These are phyloP conservation scores for Zaprionus tsacasi DNA, from an alignment of 1,140 invertebrate species.

Conservation along the genomic window DNA sequence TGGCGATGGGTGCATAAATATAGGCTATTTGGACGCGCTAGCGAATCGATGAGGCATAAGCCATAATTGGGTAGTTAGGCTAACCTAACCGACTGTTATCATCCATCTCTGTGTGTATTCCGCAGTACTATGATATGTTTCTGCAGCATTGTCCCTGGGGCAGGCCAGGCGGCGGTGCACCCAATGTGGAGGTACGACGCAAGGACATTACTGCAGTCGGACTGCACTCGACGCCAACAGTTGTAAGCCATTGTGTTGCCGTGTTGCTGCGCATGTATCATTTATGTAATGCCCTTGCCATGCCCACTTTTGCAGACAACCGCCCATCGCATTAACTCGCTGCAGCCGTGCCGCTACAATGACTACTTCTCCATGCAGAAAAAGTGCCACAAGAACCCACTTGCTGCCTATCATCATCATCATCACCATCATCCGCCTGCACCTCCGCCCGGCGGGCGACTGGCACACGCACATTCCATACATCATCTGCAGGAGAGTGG, in stretches of 20 bases:
- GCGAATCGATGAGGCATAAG: slow-evolving; percentile 63
- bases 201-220: slow-evolving; percentile 85
- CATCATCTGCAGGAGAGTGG: slow-evolving; percentile 73
- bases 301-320: slow-evolving; percentile 48
- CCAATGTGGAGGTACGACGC: slow-evolving; percentile 84
- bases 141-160: slow-evolving; percentile 85
- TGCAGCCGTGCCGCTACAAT: slow-evolving; percentile 78
- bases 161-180: slow-evolving; percentile 81
- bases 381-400: slow-evolving; percentile 70
- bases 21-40: slow-evolving; percentile 44
- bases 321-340: slow-evolving; percentile 67
- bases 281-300: slow-evolving; percentile 1
- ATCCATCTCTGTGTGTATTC: slow-evolving; percentile 5
- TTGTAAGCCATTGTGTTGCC: slow-evolving; percentile 55
- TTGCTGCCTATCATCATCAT: slow-evolving; percentile 62
- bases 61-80: slow-evolving; percentile 18
- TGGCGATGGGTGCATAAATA: slow-evolving; percentile 37
- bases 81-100: neutral
- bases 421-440: slow-evolving; percentile 64
- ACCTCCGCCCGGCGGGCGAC: slow-evolving; percentile 45
- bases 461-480: slow-evolving; percentile 69
- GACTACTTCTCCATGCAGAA: slow-evolving; percentile 77
- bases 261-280: neutral
- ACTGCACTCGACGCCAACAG: slow-evolving; percentile 84
- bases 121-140: slow-evolving; percentile 84